These are phyloP conservation scores for Cephus nigrinus DNA, from an alignment of 2,888 invertebrate species.

Conservation along the genomic window DNA sequence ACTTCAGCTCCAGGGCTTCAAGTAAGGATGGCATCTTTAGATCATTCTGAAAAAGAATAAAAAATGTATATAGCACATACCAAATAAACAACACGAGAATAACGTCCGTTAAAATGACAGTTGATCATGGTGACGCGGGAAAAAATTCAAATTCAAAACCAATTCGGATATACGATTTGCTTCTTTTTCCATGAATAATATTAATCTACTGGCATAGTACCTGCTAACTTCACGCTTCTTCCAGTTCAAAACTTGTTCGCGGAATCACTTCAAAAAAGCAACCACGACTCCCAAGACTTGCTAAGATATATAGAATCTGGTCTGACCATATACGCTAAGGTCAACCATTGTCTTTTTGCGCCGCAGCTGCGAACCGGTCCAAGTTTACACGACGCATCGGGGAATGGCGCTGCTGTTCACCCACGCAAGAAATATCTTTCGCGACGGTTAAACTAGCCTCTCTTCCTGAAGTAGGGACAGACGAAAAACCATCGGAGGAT, in stretches of 20 bases:
- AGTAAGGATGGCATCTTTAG: slow-evolving; percentile 85
- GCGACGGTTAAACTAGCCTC: background rate
- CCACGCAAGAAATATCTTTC: slow-evolving; percentile 22
- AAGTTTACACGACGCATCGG: slow-evolving; percentile 15
- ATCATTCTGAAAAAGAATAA: slow-evolving; percentile 9
- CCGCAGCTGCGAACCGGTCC: slow-evolving; percentile 42
- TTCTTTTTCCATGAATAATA: background rate
- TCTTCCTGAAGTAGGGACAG: background rate
- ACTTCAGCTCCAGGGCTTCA: slow-evolving; percentile 91
- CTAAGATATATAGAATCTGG: slow-evolving; percentile 44
- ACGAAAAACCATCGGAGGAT: background rate
- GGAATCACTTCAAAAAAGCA: background rate
- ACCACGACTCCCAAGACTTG: slow-evolving; percentile 16
- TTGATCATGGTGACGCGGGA: background rate
- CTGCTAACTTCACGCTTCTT: background rate
- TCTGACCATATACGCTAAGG: slow-evolving; percentile 59
- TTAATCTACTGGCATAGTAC: background rate
- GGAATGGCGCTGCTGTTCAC: slow-evolving; percentile 18
- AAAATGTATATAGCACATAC: background rate
- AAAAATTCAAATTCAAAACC: background rate
- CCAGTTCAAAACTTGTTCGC: background rate
- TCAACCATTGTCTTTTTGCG: slow-evolving; percentile 52
- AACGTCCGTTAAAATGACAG: background rate
- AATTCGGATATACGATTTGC: background rate
- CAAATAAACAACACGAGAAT: background rate